These are phyloP conservation scores for Watersipora subatra DNA, from an alignment of 1,140 invertebrate species.

Conservation along the genomic window DNA sequence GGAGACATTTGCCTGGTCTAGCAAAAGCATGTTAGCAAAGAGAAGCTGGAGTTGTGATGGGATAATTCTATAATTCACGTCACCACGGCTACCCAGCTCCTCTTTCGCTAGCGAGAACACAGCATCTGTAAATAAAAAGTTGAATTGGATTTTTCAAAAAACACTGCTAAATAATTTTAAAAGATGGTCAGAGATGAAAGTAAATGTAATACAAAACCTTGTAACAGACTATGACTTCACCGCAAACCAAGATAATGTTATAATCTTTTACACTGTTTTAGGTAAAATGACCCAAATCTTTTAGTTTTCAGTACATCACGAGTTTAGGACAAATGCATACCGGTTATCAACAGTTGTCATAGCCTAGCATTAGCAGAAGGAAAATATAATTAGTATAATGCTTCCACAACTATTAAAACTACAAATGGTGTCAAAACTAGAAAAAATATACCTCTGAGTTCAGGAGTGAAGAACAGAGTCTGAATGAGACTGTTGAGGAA, in stretches of 20 bases:
- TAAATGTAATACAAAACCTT: background rate
- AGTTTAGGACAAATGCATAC: no score
- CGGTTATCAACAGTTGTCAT: background rate
- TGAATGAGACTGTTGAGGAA: slow-evolving; percentile 38
- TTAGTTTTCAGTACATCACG: no score
- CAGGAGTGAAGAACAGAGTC: slow-evolving; percentile 34
- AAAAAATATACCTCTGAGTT: slow-evolving; percentile 34
- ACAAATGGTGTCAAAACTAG: background rate
- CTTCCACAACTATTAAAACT: background rate
- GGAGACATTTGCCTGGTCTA: slow-evolving; percentile 26
- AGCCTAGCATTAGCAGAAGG: background rate
- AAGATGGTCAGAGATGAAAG: background rate
- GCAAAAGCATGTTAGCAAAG: slow-evolving; percentile 28
- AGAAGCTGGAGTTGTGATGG: slow-evolving; percentile 32
- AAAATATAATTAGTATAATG: background rate
- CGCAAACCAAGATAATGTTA: no score
- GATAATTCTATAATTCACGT: slow-evolving; percentile 24
- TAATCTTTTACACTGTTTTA: no score
- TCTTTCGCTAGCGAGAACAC: slow-evolving; percentile 22
- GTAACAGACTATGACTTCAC: no score
- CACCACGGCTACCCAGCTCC: slow-evolving; percentile 23
- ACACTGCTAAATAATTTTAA: background rate
- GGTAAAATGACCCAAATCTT: no score
- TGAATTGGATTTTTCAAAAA: background rate
- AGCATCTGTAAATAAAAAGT: slow-evolving; percentile 18